Evolutionary conservation across 2,797 vertebrate genomes (phyloP).

Genomic region (Astyanax mexicanus): DNA sequence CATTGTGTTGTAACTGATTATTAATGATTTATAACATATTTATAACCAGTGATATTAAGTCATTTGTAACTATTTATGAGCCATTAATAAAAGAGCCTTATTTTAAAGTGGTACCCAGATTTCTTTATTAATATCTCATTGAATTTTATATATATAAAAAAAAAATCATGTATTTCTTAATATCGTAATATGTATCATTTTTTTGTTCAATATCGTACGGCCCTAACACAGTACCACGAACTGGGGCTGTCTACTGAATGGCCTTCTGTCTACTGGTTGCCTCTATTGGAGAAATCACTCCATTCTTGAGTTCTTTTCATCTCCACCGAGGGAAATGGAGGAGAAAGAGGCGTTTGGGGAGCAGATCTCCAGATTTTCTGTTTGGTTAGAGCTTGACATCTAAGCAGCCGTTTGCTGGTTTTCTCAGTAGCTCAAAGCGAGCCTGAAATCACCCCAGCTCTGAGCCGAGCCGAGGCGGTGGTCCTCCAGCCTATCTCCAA

Average conservation of each 20-base stretch:
- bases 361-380: constrained; percentile 26
- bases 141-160: too few species aligned
- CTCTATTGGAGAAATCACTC: constrained; percentile 15
- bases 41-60: too few species aligned
- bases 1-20: too few species aligned
- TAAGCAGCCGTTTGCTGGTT: constrained; percentile 60
- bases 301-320: constrained; percentile 47
- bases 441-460: constrained; percentile 68
- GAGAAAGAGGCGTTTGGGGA: constrained; percentile 23
- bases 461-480: constrained; percentile 72
- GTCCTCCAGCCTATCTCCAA: constrained; percentile 61
- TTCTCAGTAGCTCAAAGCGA: constrained; percentile 61
- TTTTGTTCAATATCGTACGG: too few species aligned
- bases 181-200: too few species aligned
- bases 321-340: constrained; percentile 30
- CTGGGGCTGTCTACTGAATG: neutral
- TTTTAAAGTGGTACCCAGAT: too few species aligned
- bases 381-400: constrained; percentile 47
- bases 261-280: neutral
- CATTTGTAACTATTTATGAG: too few species aligned
- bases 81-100: too few species aligned
- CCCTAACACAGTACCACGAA: neutral
- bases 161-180: too few species aligned
- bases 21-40: too few species aligned
- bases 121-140: too few species aligned